Evolutionary conservation across 2,113 vertebrate species (phyloP), one percentile per base, ranked within the genome.

Genomic region (Nannobrachium achirus): DNA sequence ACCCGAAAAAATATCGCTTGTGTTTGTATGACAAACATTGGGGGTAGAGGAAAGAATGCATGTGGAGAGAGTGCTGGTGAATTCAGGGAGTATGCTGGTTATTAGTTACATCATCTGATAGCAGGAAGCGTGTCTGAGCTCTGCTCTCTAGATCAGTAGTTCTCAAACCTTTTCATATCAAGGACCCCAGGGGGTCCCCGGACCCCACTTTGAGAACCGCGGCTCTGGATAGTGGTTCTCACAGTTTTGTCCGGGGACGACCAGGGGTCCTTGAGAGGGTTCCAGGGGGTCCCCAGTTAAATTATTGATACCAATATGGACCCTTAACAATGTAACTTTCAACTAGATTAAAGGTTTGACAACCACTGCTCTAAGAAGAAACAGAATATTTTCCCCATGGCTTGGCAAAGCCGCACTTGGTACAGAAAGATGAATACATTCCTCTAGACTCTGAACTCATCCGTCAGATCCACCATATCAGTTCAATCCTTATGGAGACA

Each of bases 1-100:
- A 78, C 66, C 44, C 66, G 8, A 15, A 75, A 75, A 86, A 74
- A 81, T 76, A 85, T 85, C 63, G 76, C 56, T 83, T 56, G 66
- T 86, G 85, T 89, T 86, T 90, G 87, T 88, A 88, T 91, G 84
- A 92, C 88, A 91, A 89, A 90, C 86, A 86, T 84, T 88, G 73
- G 62, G 78, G 68, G 33, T 61, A 84, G 68, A 72, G 68, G 79
- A 72, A 38, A 78, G 75, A 71, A 70, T 82, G 82, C 63, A 60
- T 66, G 71, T 79, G 79, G 76, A 77, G 72, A 65, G 71, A 75
- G 48, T 84, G 86, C 89, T 89, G 87, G 88, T 88, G 86, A 84
- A 78, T 83, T 84, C 56, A 79, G 69, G 79, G 79, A 84, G 75
- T 86, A 75, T 79, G 82, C 83, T 91, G 83, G 83, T 86, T 67